These are phyloP conservation scores for Aproaerema taeniolella DNA, from an alignment of 2,888 invertebrate genomes.

Conservation along the genomic window DNA sequence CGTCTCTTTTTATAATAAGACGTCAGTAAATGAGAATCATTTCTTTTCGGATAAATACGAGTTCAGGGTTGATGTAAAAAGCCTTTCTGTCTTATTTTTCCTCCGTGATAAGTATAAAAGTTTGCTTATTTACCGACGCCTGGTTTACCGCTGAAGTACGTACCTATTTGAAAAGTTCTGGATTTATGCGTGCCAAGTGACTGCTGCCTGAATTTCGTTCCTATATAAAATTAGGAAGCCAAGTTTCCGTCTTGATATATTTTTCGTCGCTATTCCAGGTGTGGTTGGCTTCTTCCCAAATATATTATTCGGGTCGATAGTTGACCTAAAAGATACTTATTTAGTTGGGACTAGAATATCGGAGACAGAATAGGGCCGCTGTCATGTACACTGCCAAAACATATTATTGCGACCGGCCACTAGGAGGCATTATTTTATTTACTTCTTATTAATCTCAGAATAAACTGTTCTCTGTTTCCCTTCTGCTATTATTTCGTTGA, in stretches of 20 bases:
- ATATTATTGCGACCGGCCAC: slow-evolving; percentile 35
- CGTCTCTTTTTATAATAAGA: too few species aligned
- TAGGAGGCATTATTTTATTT: slow-evolving; percentile 40
- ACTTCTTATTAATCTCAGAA: slow-evolving; percentile 37
- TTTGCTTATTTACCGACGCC: slow-evolving; percentile 2
- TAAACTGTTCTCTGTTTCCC: slow-evolving; percentile 30
- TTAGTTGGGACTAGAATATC: slow-evolving; percentile 13
- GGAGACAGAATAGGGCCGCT: slow-evolving; percentile 25
- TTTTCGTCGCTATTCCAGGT: slow-evolving; percentile 7
- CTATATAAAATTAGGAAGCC: not conserved
- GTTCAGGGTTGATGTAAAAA: too few species aligned
- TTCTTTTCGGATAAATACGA: too few species aligned
- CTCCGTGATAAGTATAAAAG: slow-evolving; percentile 1
- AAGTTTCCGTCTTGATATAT: not conserved
- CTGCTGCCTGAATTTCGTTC: slow-evolving; percentile 1
- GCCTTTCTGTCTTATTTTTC: not conserved
- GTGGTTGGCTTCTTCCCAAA: slow-evolving; percentile 8
- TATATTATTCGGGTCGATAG: slow-evolving; percentile 9
- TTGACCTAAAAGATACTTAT: slow-evolving; percentile 16
- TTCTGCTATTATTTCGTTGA: slow-evolving; percentile 22
- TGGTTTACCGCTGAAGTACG: not conserved
- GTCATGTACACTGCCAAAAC: slow-evolving; percentile 37
- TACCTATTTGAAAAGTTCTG: slow-evolving; percentile 1
- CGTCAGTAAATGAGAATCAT: too few species aligned
- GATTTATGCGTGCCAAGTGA: slow-evolving; percentile 2